These are phyloP conservation scores for Cerastis rubricosa DNA, from an alignment of 2,888 invertebrate genomes.

Conservation along the genomic window DNA sequence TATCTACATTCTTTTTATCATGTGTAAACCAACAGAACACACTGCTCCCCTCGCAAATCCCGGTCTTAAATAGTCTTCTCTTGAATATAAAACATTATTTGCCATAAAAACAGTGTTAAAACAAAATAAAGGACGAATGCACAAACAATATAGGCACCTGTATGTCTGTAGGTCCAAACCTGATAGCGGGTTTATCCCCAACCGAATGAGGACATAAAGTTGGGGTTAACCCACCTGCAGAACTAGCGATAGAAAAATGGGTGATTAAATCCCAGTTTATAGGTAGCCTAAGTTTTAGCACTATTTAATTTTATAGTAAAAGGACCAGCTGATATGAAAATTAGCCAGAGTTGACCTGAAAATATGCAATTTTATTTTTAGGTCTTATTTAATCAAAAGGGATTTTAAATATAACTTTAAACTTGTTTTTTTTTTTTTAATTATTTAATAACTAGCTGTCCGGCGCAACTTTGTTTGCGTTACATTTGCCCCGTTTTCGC, in stretches of 20 bases:
- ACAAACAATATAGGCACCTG: background rate
- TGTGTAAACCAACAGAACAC: background rate
- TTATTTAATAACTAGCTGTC: too few species aligned
- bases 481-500: too few species aligned
- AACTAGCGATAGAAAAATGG: slow-evolving; percentile 50
- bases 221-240: slow-evolving; percentile 12
- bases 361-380: background rate
- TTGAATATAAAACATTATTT: slow-evolving; percentile 1
- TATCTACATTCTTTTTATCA: background rate
- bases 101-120: slow-evolving; percentile 22
- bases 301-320: slow-evolving; percentile 1
- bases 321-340: background rate
- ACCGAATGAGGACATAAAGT: slow-evolving; percentile 34
- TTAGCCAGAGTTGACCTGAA: background rate
- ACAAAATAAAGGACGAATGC: slow-evolving; percentile 4
- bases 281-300: background rate
- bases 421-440: slow-evolving; percentile 2
- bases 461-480: too few species aligned
- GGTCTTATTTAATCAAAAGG: background rate
- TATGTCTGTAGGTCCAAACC: background rate
- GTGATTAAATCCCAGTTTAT: slow-evolving; percentile 34
- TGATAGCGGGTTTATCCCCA: slow-evolving; percentile 28
- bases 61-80: background rate
- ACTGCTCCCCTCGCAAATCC: background rate
- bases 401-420: background rate